Base-by-base conservation (phyloP, 2,888 invertebrate species). In the Apotomis betuletana region DNA sequence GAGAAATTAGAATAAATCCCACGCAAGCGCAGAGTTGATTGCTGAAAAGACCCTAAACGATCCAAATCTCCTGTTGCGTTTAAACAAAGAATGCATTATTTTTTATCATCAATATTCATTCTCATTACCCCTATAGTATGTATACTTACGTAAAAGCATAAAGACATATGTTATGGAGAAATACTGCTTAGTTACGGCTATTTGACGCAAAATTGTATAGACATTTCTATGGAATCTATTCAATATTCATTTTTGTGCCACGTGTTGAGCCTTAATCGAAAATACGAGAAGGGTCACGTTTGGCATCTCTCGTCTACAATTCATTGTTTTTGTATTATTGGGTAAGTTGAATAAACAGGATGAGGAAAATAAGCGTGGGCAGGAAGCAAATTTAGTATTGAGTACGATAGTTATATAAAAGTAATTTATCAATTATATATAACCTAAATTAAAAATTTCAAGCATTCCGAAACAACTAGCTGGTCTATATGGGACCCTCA, bases 221-320 rank as follows among this genome's bases (percentile, higher is more conserved):
- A 41, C n/a, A 3, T 12, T 60, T 60, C 0, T 60, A 44, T 44
- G 6, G 44, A 44, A 44, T 5, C 10, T 27, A 27, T 60, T 46
- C 46, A 46, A 46, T 46, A 46, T 10, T 9, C 10, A 10, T 3
- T 58, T 38, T 46, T 9, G 9, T 0, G 49, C 10, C 46, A 61
- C 61, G 61, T 61, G 61, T 49, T 10, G 46, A 4, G 27, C 3
- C 46, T 27, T 41, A 61, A 61, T 61, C 27, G 13, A 61, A 49
- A 58, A 60, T 44, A 44, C 27, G 27, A 27, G 27, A 44, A 44
- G 61, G 61, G 61, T 61, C 46, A 61, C 46, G 61, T 61, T 61
- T 59, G 41, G 8, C 8, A 49, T 49, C 49, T 49, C 49, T 10
- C 3, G 44, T 6, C 2, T 44, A 9, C 49, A 10, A 9, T 49